Percentiles rank a stretch among this genome's conserved stretches.
Evolutionary conservation across 1,140 invertebrate species (phyloP).

Genomic region (Drosophila nannoptera): DNA sequence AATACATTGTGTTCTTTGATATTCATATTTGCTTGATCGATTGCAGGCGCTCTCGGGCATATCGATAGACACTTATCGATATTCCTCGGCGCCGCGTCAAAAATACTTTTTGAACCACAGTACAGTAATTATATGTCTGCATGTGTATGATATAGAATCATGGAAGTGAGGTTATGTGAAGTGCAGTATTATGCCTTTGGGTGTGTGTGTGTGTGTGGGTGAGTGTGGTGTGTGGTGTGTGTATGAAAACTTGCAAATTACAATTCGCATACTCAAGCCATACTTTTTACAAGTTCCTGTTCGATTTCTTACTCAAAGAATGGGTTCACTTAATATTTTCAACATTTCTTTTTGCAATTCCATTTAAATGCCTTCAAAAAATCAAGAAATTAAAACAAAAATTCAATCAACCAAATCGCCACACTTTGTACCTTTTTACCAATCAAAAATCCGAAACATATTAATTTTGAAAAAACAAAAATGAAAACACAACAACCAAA

Average conservation of each 20-base stretch:
- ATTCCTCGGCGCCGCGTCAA: constrained; percentile 47
- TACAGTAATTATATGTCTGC: constrained; percentile 27
- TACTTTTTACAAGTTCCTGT: constrained; percentile 50
- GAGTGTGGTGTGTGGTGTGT: constrained; percentile 24
- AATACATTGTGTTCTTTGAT: constrained; percentile 59
- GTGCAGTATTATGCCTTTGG: constrained; percentile 18
- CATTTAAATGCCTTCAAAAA: constrained; percentile 40
- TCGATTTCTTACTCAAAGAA: constrained; percentile 20
- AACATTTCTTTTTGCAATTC: constrained; percentile 11
- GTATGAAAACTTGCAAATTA: constrained; percentile 68
- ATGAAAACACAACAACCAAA: constrained; percentile 57
- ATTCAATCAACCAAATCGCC: constrained; percentile 23
- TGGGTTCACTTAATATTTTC: constrained; percentile 2
- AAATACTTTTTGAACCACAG: constrained; percentile 68
- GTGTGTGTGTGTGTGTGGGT: constrained; percentile 33
- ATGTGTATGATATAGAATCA: constrained; percentile 22
- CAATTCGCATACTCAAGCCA: constrained; percentile 63
- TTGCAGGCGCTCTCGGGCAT: constrained; percentile 35
- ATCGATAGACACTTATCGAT: constrained; percentile 8
- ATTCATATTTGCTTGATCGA: constrained; percentile 43
- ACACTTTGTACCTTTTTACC: constrained; percentile 65
- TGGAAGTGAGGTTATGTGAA: constrained; percentile 3
- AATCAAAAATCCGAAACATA: constrained; percentile 16
- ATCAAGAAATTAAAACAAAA: constrained; percentile 29
- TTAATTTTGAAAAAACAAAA: constrained; percentile 48